phyloP scores from a whole-genome alignment of 2,113 vertebrate genomes.

The Gracilinanus agilis region DNA sequence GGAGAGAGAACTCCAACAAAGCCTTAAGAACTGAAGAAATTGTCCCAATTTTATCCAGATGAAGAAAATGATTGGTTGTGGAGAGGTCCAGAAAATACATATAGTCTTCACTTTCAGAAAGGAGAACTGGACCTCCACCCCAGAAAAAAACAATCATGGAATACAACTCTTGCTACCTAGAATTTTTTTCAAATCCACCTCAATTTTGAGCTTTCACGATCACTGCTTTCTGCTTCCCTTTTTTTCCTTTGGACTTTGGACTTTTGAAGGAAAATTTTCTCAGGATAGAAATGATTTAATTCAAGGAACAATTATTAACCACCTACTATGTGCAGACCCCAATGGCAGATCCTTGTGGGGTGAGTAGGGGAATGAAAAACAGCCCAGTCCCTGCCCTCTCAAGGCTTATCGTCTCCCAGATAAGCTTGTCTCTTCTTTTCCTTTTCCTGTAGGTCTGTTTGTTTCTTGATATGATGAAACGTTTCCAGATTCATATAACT shows the following conservation, averaged over 20 bases:
- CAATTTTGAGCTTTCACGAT: slow-evolving; percentile 2
- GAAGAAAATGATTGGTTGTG: slow-evolving; percentile 52
- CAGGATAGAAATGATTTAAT: background rate
- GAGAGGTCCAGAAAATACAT: slow-evolving; percentile 52
- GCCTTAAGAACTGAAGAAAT: background rate
- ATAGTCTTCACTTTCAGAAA: slow-evolving; percentile 46
- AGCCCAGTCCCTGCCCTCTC: background rate
- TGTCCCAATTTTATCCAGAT: background rate
- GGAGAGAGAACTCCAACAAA: background rate
- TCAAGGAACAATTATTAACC: background rate
- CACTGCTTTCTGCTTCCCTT: slow-evolving; percentile 45
- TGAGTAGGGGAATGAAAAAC: background rate
- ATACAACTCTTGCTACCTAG: background rate
- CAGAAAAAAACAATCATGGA: slow-evolving; percentile 4
- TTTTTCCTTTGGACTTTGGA: slow-evolving; percentile 29
- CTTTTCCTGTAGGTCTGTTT: slow-evolving; percentile 3
- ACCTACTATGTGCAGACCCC: background rate
- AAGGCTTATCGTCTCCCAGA: background rate
- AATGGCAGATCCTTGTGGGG: too few relatives aligned
- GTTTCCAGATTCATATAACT: slow-evolving; percentile 18
- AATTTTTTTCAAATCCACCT: slow-evolving; percentile 27
- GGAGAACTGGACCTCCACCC: background rate
- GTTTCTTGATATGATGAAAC: slow-evolving; percentile 32
- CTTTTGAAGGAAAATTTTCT: background rate
- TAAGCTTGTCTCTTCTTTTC: background rate